These are phyloP conservation scores for Muscicapa comitata DNA, from an alignment of 2,797 vertebrate species.

Conservation along the genomic window DNA sequence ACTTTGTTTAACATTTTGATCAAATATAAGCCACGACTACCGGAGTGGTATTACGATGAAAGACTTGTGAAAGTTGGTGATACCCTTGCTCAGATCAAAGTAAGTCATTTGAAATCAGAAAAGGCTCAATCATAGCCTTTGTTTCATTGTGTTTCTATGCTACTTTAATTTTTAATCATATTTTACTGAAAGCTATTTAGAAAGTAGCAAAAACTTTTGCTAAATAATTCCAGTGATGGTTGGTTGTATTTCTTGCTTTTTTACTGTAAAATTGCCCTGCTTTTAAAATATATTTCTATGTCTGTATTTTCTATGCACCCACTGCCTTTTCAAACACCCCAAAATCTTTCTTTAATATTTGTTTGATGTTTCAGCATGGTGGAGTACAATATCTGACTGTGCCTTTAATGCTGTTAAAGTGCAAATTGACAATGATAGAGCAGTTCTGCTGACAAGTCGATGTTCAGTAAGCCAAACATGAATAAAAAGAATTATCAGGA, in stretches of 20 bases:
- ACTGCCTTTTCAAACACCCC: not conserved
- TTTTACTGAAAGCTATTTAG: not conserved
- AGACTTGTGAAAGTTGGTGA: conserved; percentile 87
- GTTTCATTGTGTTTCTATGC: not conserved
- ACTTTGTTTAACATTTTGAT: conserved; percentile 86
- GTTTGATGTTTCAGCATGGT: not conserved
- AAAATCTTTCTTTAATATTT: not conserved
- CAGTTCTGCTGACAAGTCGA: not conserved
- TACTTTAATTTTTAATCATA: not conserved
- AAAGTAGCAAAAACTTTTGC: not conserved
- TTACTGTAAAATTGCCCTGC: not conserved
- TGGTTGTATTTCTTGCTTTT: not conserved
- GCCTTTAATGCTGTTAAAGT: not conserved
- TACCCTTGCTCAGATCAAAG: conserved; percentile 84
- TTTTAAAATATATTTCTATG: not conserved
- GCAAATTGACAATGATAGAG: not conserved
- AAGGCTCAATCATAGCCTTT: not conserved
- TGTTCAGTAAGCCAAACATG: not conserved
- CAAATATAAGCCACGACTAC: conserved; percentile 86
- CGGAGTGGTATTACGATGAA: conserved; percentile 81
- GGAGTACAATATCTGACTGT: not conserved
- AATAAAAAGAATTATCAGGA: not conserved
- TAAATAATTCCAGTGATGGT: not conserved
- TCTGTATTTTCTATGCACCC: not conserved
- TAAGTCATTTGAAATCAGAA: conserved; percentile 63